Conservation (phyloP, 2,888 invertebrate species). For the Caenorhabditis sp. region DNA sequence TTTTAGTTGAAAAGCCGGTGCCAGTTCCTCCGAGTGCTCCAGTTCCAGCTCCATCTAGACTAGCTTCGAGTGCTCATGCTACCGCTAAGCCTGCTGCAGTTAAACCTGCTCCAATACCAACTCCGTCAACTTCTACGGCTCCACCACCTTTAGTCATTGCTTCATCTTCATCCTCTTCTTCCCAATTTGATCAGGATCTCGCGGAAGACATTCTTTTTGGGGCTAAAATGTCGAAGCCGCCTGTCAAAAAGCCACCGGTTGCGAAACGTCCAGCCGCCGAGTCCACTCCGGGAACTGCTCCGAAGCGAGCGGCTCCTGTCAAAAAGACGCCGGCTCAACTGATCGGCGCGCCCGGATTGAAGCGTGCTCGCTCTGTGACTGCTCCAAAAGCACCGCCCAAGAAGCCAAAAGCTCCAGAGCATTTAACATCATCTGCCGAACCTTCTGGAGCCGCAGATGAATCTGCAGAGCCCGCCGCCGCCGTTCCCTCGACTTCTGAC, state of each 20-base stretch:
- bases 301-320: background rate
- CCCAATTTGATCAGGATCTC: background rate
- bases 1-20: too few species aligned
- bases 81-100: too few species aligned
- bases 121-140: background rate
- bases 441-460: background rate
- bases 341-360: background rate
- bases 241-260: background rate
- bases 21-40: too few species aligned
- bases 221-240: background rate
- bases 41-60: too few species aligned
- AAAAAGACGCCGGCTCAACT: background rate
- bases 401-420: background rate
- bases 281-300: background rate
- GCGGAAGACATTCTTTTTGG: conserved; percentile 5
- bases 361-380: background rate
- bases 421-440: too few species aligned
- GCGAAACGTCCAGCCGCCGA: background rate
- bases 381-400: background rate
- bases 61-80: too few species aligned
- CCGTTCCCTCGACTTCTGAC: background rate
- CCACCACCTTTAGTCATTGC: too few species aligned
- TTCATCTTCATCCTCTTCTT: too few species aligned
- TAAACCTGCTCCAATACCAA: background rate
- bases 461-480: background rate